Percentiles rank a stretch among this genome's conserved stretches.
phyloP scores from a whole-genome alignment of 2,113 vertebrate species.

The Melanostigma gelatinosum region DNA sequence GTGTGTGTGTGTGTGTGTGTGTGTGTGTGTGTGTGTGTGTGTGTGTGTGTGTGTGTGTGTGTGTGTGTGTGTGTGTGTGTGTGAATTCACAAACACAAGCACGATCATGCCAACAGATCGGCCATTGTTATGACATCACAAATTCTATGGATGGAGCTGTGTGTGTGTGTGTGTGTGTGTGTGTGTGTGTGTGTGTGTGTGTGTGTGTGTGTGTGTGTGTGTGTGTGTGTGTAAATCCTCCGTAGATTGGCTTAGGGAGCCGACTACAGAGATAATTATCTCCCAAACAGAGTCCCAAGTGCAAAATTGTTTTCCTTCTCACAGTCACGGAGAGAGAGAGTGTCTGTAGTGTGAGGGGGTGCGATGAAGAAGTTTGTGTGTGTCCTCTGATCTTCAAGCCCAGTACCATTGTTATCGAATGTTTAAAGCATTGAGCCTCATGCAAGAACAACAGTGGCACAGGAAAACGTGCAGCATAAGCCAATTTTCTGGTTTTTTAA shows the following conservation, averaged over 20 bases:
- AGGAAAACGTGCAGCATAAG: background rate
- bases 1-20: conserved; percentile 3
- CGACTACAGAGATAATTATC: conserved; percentile 62
- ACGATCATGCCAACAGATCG: conserved; percentile 28
- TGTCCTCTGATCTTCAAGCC: conserved; percentile 2
- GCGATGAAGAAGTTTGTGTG: background rate
- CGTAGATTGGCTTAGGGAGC: conserved; percentile 37
- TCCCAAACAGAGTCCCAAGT: conserved; percentile 50
- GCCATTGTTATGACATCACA: conserved; percentile 34
- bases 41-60: background rate
- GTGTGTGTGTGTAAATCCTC: conserved; percentile 18
- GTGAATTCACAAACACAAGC: background rate
- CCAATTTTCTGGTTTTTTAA: background rate
- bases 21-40: background rate
- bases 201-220: conserved; percentile 27
- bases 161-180: conserved; percentile 24
- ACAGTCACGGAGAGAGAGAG: background rate
- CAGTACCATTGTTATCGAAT: background rate
- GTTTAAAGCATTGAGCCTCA: background rate
- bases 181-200: conserved; percentile 23
- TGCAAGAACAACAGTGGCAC: background rate
- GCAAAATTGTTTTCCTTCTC: conserved; percentile 35
- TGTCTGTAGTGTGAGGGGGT: background rate
- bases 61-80: background rate
- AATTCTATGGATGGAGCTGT: conserved; percentile 9